Evolutionary conservation across 2,797 vertebrate genomes (phyloP), one percentile per base, ranked within the genome.

Genomic region (Sylvilagus floridanus): DNA sequence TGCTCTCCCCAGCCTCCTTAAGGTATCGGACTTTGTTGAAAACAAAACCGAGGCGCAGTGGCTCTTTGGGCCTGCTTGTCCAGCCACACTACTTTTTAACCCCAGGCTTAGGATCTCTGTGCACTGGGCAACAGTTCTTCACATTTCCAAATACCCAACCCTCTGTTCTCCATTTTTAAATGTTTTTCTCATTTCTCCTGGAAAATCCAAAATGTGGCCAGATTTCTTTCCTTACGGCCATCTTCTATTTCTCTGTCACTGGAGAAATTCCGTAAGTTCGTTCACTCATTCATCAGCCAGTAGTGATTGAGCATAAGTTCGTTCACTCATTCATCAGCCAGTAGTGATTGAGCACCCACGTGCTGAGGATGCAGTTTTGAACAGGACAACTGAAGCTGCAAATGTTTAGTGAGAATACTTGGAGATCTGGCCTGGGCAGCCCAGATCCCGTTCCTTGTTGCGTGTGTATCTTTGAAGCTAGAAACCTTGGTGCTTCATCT

Each of bases 1-100:
- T 42, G 50, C 69, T 84, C 63, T 91, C 78, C 32, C 4, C 47
- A 22, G 54, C 89, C 90, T 96, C 66, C 94, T 89, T 86, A 62
- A 89, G 86, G 90, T 84, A 90, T 10, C 79, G 50, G 63, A 88
- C 88, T 93, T 75, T 75, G 22, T 93, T 65, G 42, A 69, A 72
- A 94, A 57, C 22, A 30, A 69, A 92, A 90, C 76, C 68, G 57
- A 68, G 71, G 52, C n/a, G 66, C 68, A 24, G 0, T 7, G 62
- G 72, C 73, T 82, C 85, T 91, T 24, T n/a, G 78, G 47, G 75
- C 60, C 57, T 19, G 28, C 17, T 66, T 32, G 37, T 63, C 73
- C 60, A 42, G 19, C 37, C 5, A 7, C 78, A 79, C 26, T 30
- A 1, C 30, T 50, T 66, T 37, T 73, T 47, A 19, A 84, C 60